Base-by-base conservation (phyloP, 2,797 vertebrate species). In the Spea hammondii region DNA sequence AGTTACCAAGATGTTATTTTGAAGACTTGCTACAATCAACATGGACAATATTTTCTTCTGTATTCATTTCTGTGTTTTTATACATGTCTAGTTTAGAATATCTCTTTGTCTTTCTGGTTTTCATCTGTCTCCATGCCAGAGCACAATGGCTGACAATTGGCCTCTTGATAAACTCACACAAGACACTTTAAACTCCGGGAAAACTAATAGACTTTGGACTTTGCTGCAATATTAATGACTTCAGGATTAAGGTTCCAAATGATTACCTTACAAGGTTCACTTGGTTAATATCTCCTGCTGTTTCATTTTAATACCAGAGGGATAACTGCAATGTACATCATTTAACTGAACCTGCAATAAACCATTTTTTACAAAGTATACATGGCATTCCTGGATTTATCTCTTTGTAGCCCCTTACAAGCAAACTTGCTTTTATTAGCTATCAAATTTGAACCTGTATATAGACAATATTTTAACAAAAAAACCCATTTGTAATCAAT, bases 141-240 rank as follows among this genome's bases (percentile, higher is more conserved):
- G 72, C 78, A 77, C 69, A 81, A 68, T 53, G 62, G 74, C 72
- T 81, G 69, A 76, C 60, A 75, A 80, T 49, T 55, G 64, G 74
- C 74, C 79, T 64, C 44, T 65, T 60, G 68, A 72, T 67, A 49
- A 45, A 48, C 65, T 71, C 76, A 77, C 79, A 76, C 79, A 77
- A 57, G 79, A 81, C 79, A 81, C 79, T 81, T 81, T 81, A 81
- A 81, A 80, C 76, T 72, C 74, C 55, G 74, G 79, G 65, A 77
- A 81, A 81, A 75, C 32, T 14, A 80, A 72, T 57, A 76, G 73
- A 76, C 48, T 59, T 46, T 66, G 55, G 74, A 73, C 79, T 46
- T 66, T 57, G 66, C 64, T 55, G 65, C 64, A 73, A 81, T 81
- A 72, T 76, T 72, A 72, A 76, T 53, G 69, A 76, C 79, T 77